phyloP scores from a whole-genome alignment of 2,113 vertebrate genomes.

The Diphyllodes magnificus region DNA sequence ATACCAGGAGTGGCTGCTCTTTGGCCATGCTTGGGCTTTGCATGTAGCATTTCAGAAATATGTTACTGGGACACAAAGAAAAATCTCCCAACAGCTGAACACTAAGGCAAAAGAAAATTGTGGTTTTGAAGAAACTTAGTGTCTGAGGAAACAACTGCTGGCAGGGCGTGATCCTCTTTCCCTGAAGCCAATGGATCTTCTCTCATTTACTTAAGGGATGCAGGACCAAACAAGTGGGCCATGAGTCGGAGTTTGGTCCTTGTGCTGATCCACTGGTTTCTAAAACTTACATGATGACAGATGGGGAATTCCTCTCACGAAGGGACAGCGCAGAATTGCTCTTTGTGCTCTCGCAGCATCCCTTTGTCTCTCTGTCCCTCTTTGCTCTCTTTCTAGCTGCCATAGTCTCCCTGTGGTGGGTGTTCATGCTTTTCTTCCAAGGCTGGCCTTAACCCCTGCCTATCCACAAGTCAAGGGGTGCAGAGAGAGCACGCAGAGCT shows the following conservation, averaged over 20 bases:
- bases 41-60: background rate
- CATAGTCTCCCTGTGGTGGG: accelerated
- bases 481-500: background rate
- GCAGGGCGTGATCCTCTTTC: background rate
- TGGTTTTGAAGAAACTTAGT: background rate
- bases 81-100: background rate
- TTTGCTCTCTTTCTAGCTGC: background rate
- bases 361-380: background rate
- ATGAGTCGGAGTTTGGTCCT: background rate
- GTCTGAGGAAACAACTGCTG: background rate
- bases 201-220: background rate
- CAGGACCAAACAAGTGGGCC: background rate
- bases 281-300: background rate
- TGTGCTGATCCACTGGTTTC: background rate
- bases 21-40: background rate
- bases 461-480: background rate
- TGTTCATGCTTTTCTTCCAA: background rate
- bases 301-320: background rate
- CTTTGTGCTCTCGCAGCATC: background rate
- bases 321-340: background rate
- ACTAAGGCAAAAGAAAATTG: background rate
- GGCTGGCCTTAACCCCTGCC: background rate
- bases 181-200: background rate
- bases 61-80: background rate
- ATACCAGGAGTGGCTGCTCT: background rate